Evolutionary conservation across 2,797 vertebrate genomes (phyloP), one percentile per base, ranked within the genome.

Genomic region (Hoplostethus mediterraneus): DNA sequence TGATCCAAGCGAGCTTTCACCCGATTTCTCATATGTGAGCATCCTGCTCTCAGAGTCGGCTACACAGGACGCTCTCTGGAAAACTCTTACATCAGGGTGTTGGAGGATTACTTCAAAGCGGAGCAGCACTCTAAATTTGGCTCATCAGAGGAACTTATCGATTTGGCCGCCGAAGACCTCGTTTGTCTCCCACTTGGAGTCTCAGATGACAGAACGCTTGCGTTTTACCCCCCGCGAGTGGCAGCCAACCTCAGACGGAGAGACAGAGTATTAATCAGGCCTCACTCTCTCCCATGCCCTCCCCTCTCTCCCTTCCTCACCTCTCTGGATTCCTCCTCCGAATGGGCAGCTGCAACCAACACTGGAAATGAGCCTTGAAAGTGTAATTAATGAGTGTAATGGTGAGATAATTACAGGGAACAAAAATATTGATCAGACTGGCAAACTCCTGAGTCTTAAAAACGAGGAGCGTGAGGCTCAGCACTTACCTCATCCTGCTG

Each of bases 291-390:
- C 44, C 45, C 16, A 40, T 31, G 10, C 47, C 14, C 9, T 71
- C 62, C 0, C 58, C 78, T 38, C 58, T 17, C 63, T 17, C 63
- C 12, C 65, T 53, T 69, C 70, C 57, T 83, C 74, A 58, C 69
- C 77, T 74, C 73, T 47, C 73, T 64, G 82, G 79, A 85, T n/a
- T 77, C 81, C 78, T 81, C 68, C 69, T 63, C 80, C 44, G 58
- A 86, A 75, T 25, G 75, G 75, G 72, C 87, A 84, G 86, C 88
- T 84, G 82, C 25, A 69, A 84, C 85, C 87, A 75, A 65, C 60
- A 45, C 80, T 87, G 89, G 89, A 93, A 93, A 93, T 89, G 88
- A 92, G 92, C 91, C 91, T 91, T 91, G 91, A 91, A 91, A 90
- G 83, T 84, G 84, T 90, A 91, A 93, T 93, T 93, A 90, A 94